These are phyloP conservation scores for Megalops cyprinoides DNA, from an alignment of 2,797 vertebrate species.

Conservation along the genomic window DNA sequence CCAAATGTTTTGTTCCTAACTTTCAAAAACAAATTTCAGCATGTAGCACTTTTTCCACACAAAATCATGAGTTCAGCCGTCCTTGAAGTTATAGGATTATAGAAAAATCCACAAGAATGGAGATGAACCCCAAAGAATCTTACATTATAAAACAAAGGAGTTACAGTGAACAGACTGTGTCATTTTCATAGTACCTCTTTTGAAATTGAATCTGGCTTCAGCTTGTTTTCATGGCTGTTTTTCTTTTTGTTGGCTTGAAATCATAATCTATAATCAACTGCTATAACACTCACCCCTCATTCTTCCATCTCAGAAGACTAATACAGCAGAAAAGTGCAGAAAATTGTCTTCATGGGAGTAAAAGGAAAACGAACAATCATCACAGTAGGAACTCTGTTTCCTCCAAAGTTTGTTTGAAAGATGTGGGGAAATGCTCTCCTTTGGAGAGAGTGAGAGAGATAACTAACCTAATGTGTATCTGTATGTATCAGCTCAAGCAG, in stretches of 20 bases:
- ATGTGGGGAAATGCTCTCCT: not conserved
- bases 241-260: not conserved
- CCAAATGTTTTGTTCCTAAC: too few relatives aligned
- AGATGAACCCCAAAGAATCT: too few relatives aligned
- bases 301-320: not conserved
- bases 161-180: too few relatives aligned
- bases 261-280: not conserved
- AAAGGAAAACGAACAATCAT: not conserved
- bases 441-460: not conserved
- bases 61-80: too few relatives aligned
- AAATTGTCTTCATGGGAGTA: slow-evolving; percentile 5
- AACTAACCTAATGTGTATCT: not conserved
- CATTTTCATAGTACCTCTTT: too few relatives aligned
- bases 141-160: too few relatives aligned
- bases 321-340: not conserved
- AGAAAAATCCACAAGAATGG: too few relatives aligned
- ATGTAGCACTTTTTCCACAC: too few relatives aligned
- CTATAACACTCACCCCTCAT: not conserved
- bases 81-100: too few relatives aligned
- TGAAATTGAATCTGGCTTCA: not conserved
- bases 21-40: too few relatives aligned
- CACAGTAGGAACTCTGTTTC: not conserved
- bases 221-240: not conserved
- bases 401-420: not conserved
- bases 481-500: too few relatives aligned